Evolutionary conservation across 1,140 invertebrate genomes (phyloP), one percentile per base, ranked within the genome.

Genomic region (Tetragonula clypearis): DNA sequence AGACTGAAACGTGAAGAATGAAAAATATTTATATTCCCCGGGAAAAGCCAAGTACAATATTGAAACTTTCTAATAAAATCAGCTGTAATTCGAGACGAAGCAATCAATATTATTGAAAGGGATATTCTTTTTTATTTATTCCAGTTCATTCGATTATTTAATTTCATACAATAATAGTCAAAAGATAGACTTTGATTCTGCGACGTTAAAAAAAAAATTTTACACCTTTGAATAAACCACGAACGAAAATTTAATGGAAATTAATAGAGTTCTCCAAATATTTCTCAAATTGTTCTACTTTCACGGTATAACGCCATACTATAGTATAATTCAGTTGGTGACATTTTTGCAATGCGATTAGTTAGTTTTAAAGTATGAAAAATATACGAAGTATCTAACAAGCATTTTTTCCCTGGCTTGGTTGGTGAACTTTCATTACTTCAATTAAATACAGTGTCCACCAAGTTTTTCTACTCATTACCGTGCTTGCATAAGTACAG

Each of bases 11-110:
- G 75, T 19, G 76, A 62, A 62, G 75, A 81, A 60, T 80, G 78
- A 83, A 30, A 80, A 68, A 80, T 69, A 85, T 76, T 90, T 87
- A 79, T 82, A 75, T 78, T 56, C 65, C 23, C n/a, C 9, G 17
- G 53, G 6, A 73, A 74, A 41, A 77, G 78, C 53, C 23, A 35
- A 15, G n/a, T 35, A 15, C 35, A 66, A 56, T 26, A 69, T 84
- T 60, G 49, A 60, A 60, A 19, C 21, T 30, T 15, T 19, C 19
- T 69, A 68, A 53, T 58, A 23, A 56, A 68, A 76, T 68, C 30
- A 26, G 26, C 19, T 30, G 2, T 66, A 76, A 68, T 23, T 53
- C 35, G 19, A 53, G 30, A 78, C 35, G 12, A 30, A 53, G 65
- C 12, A 58, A 58, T 58, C n/a, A 11, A 2, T 56, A 12, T 55